phyloP scores from a whole-genome alignment of 1,140 invertebrate species.

The Drosophila parvula region DNA sequence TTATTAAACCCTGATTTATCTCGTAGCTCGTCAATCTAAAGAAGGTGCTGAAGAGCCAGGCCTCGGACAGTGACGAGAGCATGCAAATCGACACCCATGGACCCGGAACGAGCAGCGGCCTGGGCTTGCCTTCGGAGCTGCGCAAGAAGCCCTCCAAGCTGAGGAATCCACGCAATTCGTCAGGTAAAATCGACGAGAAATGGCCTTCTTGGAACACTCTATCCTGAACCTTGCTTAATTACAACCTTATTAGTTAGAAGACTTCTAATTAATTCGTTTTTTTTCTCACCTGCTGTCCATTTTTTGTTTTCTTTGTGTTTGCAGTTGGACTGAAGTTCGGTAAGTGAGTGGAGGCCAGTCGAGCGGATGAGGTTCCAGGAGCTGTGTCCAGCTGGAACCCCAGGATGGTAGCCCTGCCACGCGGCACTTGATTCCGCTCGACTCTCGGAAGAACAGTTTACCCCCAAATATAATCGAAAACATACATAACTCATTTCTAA shows the following conservation, averaged over 20 bases:
- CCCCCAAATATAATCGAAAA: slow-evolving; percentile 9
- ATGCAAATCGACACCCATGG: slow-evolving; percentile 86
- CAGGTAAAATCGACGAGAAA: slow-evolving; percentile 47
- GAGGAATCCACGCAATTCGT: slow-evolving; percentile 68
- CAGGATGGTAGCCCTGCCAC: slow-evolving; percentile 10
- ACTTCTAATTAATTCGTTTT: slow-evolving; percentile 19
- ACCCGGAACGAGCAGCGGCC: slow-evolving; percentile 58
- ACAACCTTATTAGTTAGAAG: slow-evolving; percentile 21
- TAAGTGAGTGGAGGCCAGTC: slow-evolving; percentile 63
- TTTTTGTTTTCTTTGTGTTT: background rate
- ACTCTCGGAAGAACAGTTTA: background rate
- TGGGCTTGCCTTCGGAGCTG: slow-evolving; percentile 61
- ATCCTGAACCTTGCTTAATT: slow-evolving; percentile 10
- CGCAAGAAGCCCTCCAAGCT: slow-evolving; percentile 78
- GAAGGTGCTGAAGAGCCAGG: slow-evolving; percentile 91
- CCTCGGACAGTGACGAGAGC: slow-evolving; percentile 87
- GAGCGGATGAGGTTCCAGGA: slow-evolving; percentile 26
- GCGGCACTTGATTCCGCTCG: slow-evolving; percentile 31
- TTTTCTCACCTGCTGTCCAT: slow-evolving; percentile 9
- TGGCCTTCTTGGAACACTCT: slow-evolving; percentile 11
- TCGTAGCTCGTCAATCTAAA: slow-evolving; percentile 91
- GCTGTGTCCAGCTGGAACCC: slow-evolving; percentile 1
- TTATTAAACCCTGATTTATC: background rate
- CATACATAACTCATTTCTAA: slow-evolving; percentile 33
- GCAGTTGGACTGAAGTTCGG: slow-evolving; percentile 69